Percentiles rank a stretch among this genome's conserved stretches.
Conservation (phyloP, 2,113 vertebrate genomes). For the Microcebus tavaratra region DNA sequence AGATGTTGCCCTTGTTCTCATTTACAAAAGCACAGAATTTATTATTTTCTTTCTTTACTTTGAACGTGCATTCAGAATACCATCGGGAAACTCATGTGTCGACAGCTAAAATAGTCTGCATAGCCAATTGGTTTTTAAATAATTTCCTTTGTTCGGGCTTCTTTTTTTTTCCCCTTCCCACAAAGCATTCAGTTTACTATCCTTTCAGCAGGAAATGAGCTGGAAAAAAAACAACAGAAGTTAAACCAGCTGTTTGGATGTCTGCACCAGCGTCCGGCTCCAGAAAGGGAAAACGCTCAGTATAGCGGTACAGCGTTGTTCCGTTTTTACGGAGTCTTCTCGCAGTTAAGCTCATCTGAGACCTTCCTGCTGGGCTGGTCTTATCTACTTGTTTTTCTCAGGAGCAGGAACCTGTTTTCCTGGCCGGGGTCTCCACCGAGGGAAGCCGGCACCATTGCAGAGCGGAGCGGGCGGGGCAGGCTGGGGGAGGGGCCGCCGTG, state of each 20-base stretch:
- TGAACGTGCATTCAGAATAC: background rate
- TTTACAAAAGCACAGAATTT: background rate
- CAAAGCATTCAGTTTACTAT: background rate
- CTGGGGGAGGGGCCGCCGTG: background rate
- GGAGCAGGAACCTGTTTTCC: background rate
- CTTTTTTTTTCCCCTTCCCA: background rate
- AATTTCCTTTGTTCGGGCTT: background rate
- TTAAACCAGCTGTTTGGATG: background rate
- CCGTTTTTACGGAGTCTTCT: background rate
- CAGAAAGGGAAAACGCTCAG: background rate
- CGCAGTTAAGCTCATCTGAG: background rate
- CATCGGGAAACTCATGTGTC: background rate
- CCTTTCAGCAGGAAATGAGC: background rate
- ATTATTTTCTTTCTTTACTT: background rate
- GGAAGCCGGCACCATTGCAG: accelerated
- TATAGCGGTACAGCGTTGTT: background rate
- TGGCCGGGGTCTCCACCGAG: background rate
- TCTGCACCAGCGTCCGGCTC: background rate
- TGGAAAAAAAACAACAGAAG: background rate
- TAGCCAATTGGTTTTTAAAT: background rate
- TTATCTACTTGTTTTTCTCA: background rate
- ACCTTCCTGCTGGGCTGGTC: too few relatives aligned
- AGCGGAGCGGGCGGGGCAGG: background rate
- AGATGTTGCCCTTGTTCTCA: too few relatives aligned
- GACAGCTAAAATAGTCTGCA: background rate